Conservation (phyloP, 1,140 invertebrate genomes). For the Scaptomyza hsui region DNA sequence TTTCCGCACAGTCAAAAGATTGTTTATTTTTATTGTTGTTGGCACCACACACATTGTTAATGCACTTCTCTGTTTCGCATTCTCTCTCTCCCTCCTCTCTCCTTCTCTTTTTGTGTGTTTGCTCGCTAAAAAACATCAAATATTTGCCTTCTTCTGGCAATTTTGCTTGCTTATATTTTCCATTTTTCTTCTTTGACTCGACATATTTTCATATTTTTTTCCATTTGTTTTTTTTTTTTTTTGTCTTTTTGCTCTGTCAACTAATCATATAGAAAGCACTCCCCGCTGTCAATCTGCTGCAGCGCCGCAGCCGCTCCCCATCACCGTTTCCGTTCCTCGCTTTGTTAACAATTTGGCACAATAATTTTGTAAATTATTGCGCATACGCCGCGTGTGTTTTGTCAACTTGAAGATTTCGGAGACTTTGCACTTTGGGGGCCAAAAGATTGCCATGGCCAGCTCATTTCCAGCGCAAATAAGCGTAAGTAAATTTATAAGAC, state of each 20-base stretch:
- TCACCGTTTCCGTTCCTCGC: background rate
- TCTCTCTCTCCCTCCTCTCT: background rate
- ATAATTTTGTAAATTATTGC: constrained; percentile 76
- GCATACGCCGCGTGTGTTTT: constrained; percentile 70
- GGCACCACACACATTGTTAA: constrained; percentile 26
- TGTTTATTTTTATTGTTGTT: constrained; percentile 20
- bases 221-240: constrained; percentile 8
- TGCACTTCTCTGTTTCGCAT: constrained; percentile 12
- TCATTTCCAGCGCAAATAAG: constrained; percentile 78
- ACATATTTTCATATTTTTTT: constrained; percentile 15
- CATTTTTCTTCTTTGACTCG: constrained; percentile 10
- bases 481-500: constrained; percentile 81
- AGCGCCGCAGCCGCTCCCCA: background rate
- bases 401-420: constrained; percentile 40
- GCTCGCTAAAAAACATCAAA: constrained; percentile 12
- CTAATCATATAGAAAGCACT: constrained; percentile 76
- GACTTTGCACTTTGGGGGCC: constrained; percentile 43
- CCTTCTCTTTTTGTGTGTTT: background rate
- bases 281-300: constrained; percentile 20
- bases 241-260: constrained; percentile 52
- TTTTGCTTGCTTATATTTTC: constrained; percentile 24
- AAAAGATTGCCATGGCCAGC: constrained; percentile 46
- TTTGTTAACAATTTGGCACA: constrained; percentile 43
- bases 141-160: constrained; percentile 33
- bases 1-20: background rate